phyloP scores from a whole-genome alignment of 2,888 invertebrate genomes.

The Acrocyrtus sp. region DNA sequence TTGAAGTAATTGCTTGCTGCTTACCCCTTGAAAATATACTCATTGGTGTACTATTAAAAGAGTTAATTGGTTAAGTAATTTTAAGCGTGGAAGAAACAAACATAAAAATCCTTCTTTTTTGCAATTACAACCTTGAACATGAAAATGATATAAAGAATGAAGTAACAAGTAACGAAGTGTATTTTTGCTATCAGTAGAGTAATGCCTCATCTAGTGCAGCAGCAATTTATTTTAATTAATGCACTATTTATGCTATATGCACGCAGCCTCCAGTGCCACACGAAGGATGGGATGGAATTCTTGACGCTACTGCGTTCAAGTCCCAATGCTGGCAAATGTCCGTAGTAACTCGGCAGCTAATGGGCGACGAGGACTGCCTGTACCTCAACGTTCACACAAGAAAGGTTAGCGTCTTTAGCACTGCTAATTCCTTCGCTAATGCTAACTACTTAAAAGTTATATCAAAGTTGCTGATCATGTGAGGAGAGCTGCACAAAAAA shows the following conservation, averaged over 20 bases:
- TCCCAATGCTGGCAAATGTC: conserved; percentile 54
- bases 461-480: not conserved
- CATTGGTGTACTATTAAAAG: not conserved
- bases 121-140: too few relatives aligned
- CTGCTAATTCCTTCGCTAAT: not conserved
- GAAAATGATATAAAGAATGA: conserved; percentile 2
- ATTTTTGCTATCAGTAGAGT: too few relatives aligned
- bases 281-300: conserved; percentile 16
- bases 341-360: conserved; percentile 42
- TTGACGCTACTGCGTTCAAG: conserved; percentile 29
- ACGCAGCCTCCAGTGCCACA: not conserved
- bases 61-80: not conserved
- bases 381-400: conserved; percentile 42
- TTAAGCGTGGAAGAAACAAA: not conserved
- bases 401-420: conserved; percentile 3
- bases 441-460: not conserved
- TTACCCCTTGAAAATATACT: not conserved
- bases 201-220: too few relatives aligned
- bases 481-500: too few relatives aligned
- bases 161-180: too few relatives aligned
- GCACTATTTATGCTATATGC: not conserved
- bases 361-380: conserved; percentile 52
- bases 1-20: conserved; percentile 30
- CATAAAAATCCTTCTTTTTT: too few relatives aligned
- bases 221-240: too few relatives aligned